These are phyloP conservation scores for Ptychodera flava DNA, from an alignment of 35 echinoderm and acorn worm genomes.

Conservation along the genomic window DNA sequence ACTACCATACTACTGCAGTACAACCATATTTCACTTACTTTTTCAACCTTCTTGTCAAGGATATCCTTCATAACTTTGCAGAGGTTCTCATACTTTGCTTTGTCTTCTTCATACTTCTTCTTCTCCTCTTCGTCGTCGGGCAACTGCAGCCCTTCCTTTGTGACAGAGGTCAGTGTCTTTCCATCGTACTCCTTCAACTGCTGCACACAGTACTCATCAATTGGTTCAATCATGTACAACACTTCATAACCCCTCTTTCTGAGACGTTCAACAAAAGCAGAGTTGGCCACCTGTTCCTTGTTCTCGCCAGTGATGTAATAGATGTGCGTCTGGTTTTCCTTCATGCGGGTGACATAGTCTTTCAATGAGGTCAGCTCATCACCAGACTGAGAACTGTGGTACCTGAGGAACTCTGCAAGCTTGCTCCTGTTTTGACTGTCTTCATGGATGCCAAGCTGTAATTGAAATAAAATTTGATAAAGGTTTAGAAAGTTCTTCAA, in stretches of 20 bases:
- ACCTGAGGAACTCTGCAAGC: constrained; percentile 79
- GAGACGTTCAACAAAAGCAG: constrained; percentile 83
- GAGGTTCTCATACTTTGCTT: constrained; percentile 97
- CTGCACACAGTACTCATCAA: constrained; percentile 98
- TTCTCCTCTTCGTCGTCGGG: constrained; percentile 98
- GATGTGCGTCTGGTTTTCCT: constrained; percentile 99
- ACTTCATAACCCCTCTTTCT: constrained; percentile 98
- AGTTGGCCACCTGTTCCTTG: constrained; percentile 84
- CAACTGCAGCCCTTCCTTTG: constrained; percentile 93
- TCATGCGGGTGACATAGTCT: constrained; percentile 91
- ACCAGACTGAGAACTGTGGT: constrained; percentile 87
- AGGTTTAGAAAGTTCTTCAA: background rate
- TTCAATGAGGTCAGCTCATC: constrained; percentile 91
- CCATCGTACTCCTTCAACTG: constrained; percentile 98
- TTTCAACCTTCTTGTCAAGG: constrained; percentile 98
- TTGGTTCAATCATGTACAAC: constrained; percentile 95
- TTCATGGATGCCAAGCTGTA: constrained; percentile 97
- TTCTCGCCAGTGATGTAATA: constrained; percentile 99
- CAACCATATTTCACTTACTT: constrained; percentile 77
- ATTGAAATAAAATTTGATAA: constrained; percentile 10
- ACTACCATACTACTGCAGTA: too few species aligned
- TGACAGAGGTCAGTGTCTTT: constrained; percentile 86
- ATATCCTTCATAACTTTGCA: constrained; percentile 99
- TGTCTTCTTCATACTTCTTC: constrained; percentile 83
- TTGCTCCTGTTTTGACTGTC: constrained; percentile 85